These are phyloP conservation scores for Crambe crambe DNA, from an alignment of 37 sponge, comb jelly and placozoan species.

Conservation along the genomic window DNA sequence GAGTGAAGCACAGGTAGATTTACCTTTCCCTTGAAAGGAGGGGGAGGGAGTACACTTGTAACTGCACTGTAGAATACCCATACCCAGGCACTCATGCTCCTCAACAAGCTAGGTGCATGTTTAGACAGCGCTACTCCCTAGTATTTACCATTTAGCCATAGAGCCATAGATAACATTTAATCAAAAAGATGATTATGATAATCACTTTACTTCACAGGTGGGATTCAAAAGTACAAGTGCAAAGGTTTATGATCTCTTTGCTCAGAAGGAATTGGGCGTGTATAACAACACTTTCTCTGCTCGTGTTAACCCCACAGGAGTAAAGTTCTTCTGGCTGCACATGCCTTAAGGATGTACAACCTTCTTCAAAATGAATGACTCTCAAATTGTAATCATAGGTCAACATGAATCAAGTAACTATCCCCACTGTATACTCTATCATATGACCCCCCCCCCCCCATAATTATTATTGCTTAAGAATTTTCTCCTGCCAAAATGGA, in stretches of 20 bases:
- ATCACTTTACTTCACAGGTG: conserved; percentile 28
- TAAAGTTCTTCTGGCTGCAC: conserved; percentile 73
- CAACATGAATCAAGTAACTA: not conserved
- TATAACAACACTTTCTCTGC: conserved; percentile 38
- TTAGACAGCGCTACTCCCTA: too few relatives aligned
- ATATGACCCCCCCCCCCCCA: too few relatives aligned
- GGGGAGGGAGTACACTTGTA: too few relatives aligned
- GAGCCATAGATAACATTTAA: too few relatives aligned
- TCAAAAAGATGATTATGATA: too few relatives aligned
- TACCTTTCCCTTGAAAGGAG: conserved; percentile 11
- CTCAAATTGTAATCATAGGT: not conserved
- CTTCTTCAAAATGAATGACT: not conserved
- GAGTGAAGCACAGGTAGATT: not conserved
- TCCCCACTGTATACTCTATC: too few relatives aligned
- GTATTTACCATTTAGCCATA: too few relatives aligned
- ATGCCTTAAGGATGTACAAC: conserved; percentile 23
- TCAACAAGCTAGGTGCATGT: too few relatives aligned
- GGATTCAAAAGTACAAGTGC: conserved; percentile 33
- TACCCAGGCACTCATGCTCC: too few relatives aligned
- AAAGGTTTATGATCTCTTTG: conserved; percentile 68
- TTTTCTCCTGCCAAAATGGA: too few relatives aligned
- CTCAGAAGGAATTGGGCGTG: conserved; percentile 60
- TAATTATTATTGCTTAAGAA: too few relatives aligned
- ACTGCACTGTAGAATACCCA: too few relatives aligned
- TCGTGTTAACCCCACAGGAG: conserved; percentile 79